phyloP scores from a whole-genome alignment of 2,797 vertebrate genomes.

The Eulemur rubriventer region DNA sequence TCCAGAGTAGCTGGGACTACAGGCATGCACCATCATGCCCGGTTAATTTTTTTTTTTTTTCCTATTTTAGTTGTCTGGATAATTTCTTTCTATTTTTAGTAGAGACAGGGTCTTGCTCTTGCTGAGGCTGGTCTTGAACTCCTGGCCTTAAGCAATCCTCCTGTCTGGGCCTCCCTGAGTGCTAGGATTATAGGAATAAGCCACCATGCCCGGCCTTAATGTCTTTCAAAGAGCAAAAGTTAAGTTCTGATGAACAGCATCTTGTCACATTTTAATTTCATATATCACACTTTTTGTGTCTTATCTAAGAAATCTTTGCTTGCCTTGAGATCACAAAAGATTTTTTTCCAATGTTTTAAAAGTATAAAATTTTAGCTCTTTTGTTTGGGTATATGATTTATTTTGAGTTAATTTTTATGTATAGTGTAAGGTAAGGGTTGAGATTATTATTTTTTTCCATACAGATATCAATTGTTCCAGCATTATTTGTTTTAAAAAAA shows the following conservation, averaged over 20 bases:
- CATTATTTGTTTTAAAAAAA: neutral
- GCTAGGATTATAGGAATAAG: too few relatives aligned
- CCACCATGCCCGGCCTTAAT: too few relatives aligned
- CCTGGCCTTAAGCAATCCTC: too few relatives aligned
- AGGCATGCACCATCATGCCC: too few relatives aligned
- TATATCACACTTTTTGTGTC: neutral
- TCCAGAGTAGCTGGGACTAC: too few relatives aligned
- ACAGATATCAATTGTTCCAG: neutral
- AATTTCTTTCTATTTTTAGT: too few relatives aligned
- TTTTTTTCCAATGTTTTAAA: neutral
- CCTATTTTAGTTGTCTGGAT: too few relatives aligned
- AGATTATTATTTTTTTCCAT: neutral
- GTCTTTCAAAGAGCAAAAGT: neutral
- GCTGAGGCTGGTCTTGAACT: too few relatives aligned
- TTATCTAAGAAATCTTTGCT: neutral
- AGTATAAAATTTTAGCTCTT: neutral
- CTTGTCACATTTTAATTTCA: neutral
- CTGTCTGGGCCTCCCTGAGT: too few relatives aligned
- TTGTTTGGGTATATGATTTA: neutral
- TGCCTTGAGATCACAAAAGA: neutral
- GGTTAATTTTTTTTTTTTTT: too few relatives aligned
- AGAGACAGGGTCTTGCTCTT: too few relatives aligned
- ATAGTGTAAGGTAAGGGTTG: neutral
- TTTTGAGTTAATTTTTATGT: neutral
- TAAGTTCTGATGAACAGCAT: neutral